Evolutionary conservation across 2,113 vertebrate species (phyloP), one percentile per base, ranked within the genome.

Genomic region (Esox niger): DNA sequence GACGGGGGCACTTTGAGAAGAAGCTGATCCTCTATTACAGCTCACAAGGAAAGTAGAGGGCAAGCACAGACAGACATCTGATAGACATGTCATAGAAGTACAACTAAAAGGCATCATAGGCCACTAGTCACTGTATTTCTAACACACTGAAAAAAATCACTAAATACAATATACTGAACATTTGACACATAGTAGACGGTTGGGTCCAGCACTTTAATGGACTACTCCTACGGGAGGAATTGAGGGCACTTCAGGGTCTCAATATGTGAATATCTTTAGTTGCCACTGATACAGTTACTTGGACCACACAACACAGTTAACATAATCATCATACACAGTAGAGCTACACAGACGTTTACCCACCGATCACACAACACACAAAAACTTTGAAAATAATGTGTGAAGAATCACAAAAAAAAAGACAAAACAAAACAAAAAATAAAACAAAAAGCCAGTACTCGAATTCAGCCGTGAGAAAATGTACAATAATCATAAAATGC

Each of bases 181-280:
- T 43, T 43, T 43, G 3, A 43, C 38, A 43, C 13, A 43, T 43
- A 43, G 35, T 23, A 49, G 8, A 43, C 35, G 35, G 17, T 49
- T 15, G 9, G 20, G 32, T 15, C 23, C n/a, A 33, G 25, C 26
- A 43, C 66, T 55, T 59, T 64, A 74, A 70, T 17, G 62, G 46
- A 62, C 58, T 38, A 57, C 3, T 3, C 59, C 29, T 59, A 49
- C 54, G 46, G 68, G 49, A 23, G 52, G 70, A 26, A 49, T 30
- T 35, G 38, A 9, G 68, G 47, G 58, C 35, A 74, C 66, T 76
- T 69, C 15, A 75, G 31, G 68, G 58, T 57, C 31, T n/a, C 3
- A 26, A 59, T 59, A 29, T 31, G 17, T 7, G 29, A 27, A 59
- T 29, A 59, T 27, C 2, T 21, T 21, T 23, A 21, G n/a, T 59